Base-by-base conservation (phyloP, 2,888 invertebrate species). In the Sipunculus nudus region DNA sequence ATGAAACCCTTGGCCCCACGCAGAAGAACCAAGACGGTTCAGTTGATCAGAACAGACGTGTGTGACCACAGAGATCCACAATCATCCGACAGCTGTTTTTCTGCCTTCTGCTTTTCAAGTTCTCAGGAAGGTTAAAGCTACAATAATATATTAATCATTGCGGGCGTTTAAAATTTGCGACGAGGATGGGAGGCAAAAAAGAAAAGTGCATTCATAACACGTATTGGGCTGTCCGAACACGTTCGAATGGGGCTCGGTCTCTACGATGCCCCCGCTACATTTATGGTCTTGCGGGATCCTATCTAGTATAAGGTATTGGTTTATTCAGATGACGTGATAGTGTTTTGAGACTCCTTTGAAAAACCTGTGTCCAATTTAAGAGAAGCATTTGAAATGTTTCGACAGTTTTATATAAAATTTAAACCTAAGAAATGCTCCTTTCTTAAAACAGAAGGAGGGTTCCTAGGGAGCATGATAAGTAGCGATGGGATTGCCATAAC, bases 251-350 rank as follows among this genome's bases (percentile, higher is more conserved):
- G 56, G n/a, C 35, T 56, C 23, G 59, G 59, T 21, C 35, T 55
- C 19, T 39, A 26, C 4, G 46, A 38, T 47, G 54, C 16, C 2
- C 57, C 56, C 10, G 29, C 23, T 6, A 54, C 32, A 3, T 58
- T 58, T 28, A 13, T n/a, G 5, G 25, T 46, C 19, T 25, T 59
- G 16, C 10, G 28, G 19, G 43, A 41, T 3, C 21, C 40, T 2
- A 32, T 21, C 16, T 53, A 29, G 19, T n/a, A 5, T 3, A 31
- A n/a, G 13, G 21, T 50, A 25, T 35, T 59, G 4, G 28, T 41
- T 21, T 59, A 58, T 46, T 32, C 50, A 16, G 49, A 57, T 50
- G 57, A 57, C 40, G 23, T 57, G 16, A 23, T 57, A 13, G 28
- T 23, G 8, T 26, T 26, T 21, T 35, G 39, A 8, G 25, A 49